Conservation (phyloP, 2,888 invertebrate species). For the Ornithoptera priamus region DNA sequence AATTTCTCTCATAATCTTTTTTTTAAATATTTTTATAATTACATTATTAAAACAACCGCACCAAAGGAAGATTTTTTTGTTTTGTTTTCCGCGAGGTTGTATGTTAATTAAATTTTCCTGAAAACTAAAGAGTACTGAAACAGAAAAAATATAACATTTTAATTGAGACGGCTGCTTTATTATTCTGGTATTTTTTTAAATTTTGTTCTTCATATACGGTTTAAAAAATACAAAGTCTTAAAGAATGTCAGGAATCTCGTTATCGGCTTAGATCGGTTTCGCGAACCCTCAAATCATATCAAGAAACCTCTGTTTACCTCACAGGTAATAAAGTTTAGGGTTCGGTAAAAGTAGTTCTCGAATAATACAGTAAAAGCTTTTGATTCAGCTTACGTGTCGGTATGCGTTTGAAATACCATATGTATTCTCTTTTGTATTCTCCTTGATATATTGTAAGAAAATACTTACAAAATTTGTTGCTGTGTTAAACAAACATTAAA, state of each 20-base stretch:
- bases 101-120: too few species aligned
- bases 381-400: constrained; percentile 11
- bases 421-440: not conserved
- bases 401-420: constrained; percentile 19
- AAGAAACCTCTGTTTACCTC: constrained; percentile 29
- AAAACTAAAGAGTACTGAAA: too few species aligned
- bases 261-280: constrained; percentile 8
- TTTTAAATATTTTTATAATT: too few species aligned
- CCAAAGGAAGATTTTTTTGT: too few species aligned
- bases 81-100: too few species aligned
- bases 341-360: constrained; percentile 15
- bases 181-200: not conserved
- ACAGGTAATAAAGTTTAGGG: constrained; percentile 29
- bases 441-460: not conserved
- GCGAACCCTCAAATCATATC: constrained; percentile 28
- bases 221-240: not conserved
- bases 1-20: too few species aligned
- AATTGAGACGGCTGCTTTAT: too few species aligned
- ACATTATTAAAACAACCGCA: too few species aligned
- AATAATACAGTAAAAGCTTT: constrained; percentile 27
- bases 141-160: too few species aligned
- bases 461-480: not conserved
- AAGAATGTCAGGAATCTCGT: constrained; percentile 5
- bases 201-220: not conserved
- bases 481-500: not conserved